Evolutionary conservation across 2,797 vertebrate species (phyloP), one percentile per base, ranked within the genome.

Genomic region (Pangasius mekongensis): DNA sequence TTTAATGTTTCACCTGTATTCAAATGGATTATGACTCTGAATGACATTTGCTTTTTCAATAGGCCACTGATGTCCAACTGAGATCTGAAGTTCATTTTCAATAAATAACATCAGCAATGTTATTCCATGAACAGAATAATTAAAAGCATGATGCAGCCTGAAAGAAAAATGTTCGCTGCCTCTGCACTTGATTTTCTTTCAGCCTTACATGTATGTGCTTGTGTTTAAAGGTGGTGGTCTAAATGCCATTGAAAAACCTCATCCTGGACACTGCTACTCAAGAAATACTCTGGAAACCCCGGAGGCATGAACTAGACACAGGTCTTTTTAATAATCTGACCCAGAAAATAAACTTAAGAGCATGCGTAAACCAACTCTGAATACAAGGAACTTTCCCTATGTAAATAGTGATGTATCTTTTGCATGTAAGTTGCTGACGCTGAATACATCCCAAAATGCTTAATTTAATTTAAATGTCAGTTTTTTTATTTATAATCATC

Each of bases 1-100:
- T 66, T 83, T 43, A 82, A 82, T 43, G 58, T 43, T 82, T 82
- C 56, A 82, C 80, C 80, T 82, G 56, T 82, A 81, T 81, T 81
- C 30, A 60, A 81, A 81, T 62, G 11, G 6, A 62, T 82, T 39
- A 81, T 39, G 36, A 43, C n/a, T 78, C 76, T 78, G 49, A 54
- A 56, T 20, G n/a, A 16, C 14, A 56, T 78, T 54, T 54, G 13
- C 49, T 20, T 56, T 56, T 76, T 5, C n/a, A 27, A 49, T 2
- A 76, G 73, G 49, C 18, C 74, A n/a, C 27, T 30, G 47, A 52
- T 47, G 36, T 74, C 71, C 73, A n/a, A 16, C 43, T n/a, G 73
- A 16, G 73, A 49, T 14, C 43, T n/a, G 43, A 76, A 27, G 43
- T 49, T 49, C 18, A 43, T 76, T 76, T 52, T 54, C 13, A 20